These are phyloP conservation scores for Aurelia sp. DNA, from an alignment of 30 jellyfish, hydroid and myxozoan genomes.

Conservation along the genomic window DNA sequence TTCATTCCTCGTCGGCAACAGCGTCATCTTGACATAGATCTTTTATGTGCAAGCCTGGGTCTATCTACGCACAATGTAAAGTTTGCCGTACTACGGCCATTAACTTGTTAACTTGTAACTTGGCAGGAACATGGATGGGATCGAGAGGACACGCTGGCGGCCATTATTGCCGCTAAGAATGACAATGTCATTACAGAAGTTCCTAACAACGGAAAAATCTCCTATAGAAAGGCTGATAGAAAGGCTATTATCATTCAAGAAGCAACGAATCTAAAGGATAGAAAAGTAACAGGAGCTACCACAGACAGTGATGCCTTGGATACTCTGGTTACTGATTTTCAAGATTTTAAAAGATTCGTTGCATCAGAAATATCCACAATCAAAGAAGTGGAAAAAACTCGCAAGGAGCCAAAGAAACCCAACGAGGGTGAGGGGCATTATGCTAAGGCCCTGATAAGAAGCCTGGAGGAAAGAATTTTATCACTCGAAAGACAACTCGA, in stretches of 20 bases:
- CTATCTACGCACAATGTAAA: too few relatives aligned
- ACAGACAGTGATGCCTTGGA: slow-evolving; percentile 6
- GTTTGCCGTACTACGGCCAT: too few relatives aligned
- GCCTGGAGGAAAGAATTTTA: background rate
- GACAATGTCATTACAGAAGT: slow-evolving; percentile 8
- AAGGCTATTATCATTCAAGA: background rate
- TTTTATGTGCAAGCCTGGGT: too few relatives aligned
- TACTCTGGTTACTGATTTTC: background rate
- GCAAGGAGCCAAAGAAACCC: background rate
- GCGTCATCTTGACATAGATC: too few relatives aligned
- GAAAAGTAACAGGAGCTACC: background rate
- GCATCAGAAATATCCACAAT: background rate
- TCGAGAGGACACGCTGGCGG: slow-evolving; percentile 22
- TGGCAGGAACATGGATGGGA: slow-evolving; percentile 10
- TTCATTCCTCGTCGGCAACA: too few relatives aligned
- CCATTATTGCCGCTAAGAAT: background rate
- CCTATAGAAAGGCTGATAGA: slow-evolving; percentile 4
- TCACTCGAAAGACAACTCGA: slow-evolving; percentile 11
- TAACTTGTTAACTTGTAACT: too few relatives aligned
- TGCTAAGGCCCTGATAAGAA: slow-evolving; percentile 3
- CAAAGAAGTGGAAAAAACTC: background rate
- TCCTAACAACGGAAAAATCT: background rate
- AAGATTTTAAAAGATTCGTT: slow-evolving; percentile 2
- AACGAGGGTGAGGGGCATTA: background rate
- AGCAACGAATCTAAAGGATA: background rate